phyloP scores from a whole-genome alignment of 1,140 invertebrate genomes.

The Colletes gigas region DNA sequence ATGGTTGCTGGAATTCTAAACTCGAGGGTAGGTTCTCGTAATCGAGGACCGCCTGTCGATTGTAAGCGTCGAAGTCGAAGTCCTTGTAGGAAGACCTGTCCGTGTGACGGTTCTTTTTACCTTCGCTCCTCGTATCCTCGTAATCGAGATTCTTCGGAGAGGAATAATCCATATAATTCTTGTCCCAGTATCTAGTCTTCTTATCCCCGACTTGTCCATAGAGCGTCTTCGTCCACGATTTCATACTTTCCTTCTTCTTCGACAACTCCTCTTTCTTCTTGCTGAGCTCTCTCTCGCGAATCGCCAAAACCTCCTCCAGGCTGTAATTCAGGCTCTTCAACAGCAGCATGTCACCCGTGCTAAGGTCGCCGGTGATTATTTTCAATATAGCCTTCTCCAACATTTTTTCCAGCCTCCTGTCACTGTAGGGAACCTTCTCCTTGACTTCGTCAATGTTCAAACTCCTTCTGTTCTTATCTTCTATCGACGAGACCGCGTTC shows the following conservation, averaged over 20 bases:
- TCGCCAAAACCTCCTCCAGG: constrained; percentile 72
- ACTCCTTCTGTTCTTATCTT: constrained; percentile 17
- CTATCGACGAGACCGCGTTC: constrained; percentile 3
- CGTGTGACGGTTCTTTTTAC: constrained; percentile 33
- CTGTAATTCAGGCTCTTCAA: constrained; percentile 78
- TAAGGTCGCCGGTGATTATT: constrained; percentile 76
- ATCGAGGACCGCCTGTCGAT: constrained; percentile 75
- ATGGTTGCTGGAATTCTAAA: constrained; percentile 37
- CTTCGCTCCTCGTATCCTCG: constrained; percentile 22
- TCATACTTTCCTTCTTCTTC: constrained; percentile 35
- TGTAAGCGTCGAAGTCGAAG: constrained; percentile 73
- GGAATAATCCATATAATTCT: constrained; percentile 37
- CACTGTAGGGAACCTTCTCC: constrained; percentile 62
- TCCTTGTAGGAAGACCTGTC: constrained; percentile 48
- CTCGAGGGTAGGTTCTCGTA: constrained; percentile 73
- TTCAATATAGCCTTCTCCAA: constrained; percentile 77
- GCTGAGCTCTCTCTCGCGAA: constrained; percentile 72
- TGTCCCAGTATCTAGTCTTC: constrained; percentile 34
- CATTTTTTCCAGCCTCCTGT: constrained; percentile 75
- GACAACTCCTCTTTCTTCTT: constrained; percentile 66
- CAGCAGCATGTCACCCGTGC: constrained; percentile 70
- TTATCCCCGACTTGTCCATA: constrained; percentile 34
- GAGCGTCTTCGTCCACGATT: constrained; percentile 34
- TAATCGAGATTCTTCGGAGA: constrained; percentile 15
- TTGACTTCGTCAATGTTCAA: constrained; percentile 45